phyloP scores from a whole-genome alignment of 2,797 vertebrate genomes.

The Eulemur mongoz region DNA sequence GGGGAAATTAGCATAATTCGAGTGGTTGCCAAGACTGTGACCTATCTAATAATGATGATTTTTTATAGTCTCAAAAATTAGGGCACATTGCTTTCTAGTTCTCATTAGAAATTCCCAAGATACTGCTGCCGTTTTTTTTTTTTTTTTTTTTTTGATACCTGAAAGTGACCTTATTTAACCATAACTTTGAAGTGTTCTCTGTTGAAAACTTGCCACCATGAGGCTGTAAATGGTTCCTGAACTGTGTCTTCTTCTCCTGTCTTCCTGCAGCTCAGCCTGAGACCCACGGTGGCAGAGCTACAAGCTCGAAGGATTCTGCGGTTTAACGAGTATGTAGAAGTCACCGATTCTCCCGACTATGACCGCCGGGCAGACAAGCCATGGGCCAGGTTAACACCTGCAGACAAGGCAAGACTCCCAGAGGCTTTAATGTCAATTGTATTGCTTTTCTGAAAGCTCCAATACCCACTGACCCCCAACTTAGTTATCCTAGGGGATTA shows the following conservation, averaged over 20 bases:
- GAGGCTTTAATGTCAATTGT: not conserved
- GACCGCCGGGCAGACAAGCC: slow-evolving; percentile 98
- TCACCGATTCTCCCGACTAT: slow-evolving; percentile 97
- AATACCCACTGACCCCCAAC: not conserved
- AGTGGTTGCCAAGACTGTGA: slow-evolving; percentile 76
- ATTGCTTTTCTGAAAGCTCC: not conserved
- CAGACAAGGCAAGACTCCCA: slow-evolving; percentile 93
- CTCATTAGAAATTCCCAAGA: slow-evolving; percentile 76
- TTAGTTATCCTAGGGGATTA: not conserved
- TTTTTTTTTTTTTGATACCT: slow-evolving; percentile 76
- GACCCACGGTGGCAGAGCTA: slow-evolving; percentile 96
- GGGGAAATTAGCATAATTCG: slow-evolving; percentile 7
- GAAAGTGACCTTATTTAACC: slow-evolving; percentile 85
- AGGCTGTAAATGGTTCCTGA: slow-evolving; percentile 68
- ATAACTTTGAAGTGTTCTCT: slow-evolving; percentile 77
- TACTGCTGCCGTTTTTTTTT: slow-evolving; percentile 75
- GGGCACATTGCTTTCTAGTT: slow-evolving; percentile 80
- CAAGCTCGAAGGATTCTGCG: slow-evolving; percentile 95
- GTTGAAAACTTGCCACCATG: slow-evolving; percentile 71
- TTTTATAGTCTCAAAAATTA: slow-evolving; percentile 82
- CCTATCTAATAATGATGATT: slow-evolving; percentile 77
- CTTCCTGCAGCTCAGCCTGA: slow-evolving; percentile 92
- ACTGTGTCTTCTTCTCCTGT: slow-evolving; percentile 34
- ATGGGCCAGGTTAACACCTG: slow-evolving; percentile 97
- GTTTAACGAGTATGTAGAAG: slow-evolving; percentile 98